These are phyloP conservation scores for Pinna nobilis DNA, from an alignment of 1,140 invertebrate species.

Conservation along the genomic window DNA sequence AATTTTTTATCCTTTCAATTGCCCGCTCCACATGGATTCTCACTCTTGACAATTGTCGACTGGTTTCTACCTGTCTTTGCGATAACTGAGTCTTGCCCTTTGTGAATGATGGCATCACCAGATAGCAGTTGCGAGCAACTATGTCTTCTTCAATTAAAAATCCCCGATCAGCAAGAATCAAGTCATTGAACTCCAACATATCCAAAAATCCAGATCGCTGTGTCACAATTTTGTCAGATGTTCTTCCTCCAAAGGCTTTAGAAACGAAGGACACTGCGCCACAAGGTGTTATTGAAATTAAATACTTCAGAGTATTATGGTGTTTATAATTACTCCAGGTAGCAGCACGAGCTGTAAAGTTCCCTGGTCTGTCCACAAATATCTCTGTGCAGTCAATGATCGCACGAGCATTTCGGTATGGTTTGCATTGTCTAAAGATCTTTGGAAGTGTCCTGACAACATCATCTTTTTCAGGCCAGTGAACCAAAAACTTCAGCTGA, in stretches of 20 bases:
- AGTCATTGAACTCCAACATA: slow-evolving; percentile 12
- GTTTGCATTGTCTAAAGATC: too few species aligned
- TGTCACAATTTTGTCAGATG: slow-evolving; percentile 33
- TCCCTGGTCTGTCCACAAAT: too few species aligned
- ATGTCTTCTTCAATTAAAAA: slow-evolving; percentile 32
- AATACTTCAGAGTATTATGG: slow-evolving; percentile 31
- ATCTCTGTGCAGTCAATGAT: too few species aligned
- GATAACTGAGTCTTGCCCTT: slow-evolving; percentile 4
- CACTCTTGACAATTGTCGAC: slow-evolving; percentile 1
- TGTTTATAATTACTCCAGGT: slow-evolving; percentile 42
- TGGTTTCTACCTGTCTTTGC: slow-evolving; percentile 6
- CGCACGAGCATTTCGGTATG: too few species aligned
- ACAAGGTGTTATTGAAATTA: slow-evolving; percentile 27
- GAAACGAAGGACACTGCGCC: slow-evolving; percentile 34
- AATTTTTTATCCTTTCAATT: slow-evolving; percentile 24
- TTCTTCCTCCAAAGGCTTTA: slow-evolving; percentile 16
- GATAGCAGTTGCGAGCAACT: too few species aligned
- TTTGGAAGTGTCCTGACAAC: too few species aligned
- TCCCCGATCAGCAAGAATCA: slow-evolving; percentile 28
- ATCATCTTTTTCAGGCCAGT: too few species aligned
- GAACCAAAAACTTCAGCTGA: slow-evolving; percentile 10
- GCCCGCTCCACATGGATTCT: slow-evolving; percentile 28
- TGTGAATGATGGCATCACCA: slow-evolving; percentile 18
- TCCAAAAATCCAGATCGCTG: slow-evolving; percentile 26
- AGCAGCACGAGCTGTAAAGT: background rate